Evolutionary conservation across 53 echinoderm and acorn worm genomes (phyloP).

Genomic region (Arbacia lixula): DNA sequence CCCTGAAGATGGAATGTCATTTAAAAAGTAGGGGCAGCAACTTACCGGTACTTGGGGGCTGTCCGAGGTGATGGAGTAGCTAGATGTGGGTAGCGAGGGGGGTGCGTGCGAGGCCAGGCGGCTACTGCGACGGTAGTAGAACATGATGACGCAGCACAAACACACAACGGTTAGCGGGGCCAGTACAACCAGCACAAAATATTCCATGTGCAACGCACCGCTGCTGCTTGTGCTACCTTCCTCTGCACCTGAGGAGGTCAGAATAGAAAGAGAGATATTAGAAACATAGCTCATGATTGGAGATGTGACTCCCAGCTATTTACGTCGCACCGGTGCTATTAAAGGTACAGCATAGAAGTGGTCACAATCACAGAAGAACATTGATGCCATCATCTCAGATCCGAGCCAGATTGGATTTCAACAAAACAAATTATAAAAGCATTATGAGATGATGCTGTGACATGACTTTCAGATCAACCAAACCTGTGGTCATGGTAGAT

Average conservation of each 20-base stretch:
- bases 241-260: not conserved
- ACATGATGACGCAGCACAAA: conserved; percentile 87
- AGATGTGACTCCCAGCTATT: no score
- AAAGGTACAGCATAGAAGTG: no score
- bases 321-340: no score
- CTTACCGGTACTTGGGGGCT: conserved; percentile 41
- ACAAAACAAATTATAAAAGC: no score
- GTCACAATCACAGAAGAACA: no score
- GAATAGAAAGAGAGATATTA: not conserved
- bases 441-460: no score
- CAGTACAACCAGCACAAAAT: conserved; percentile 76
- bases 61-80: conserved; percentile 39
- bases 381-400: no score
- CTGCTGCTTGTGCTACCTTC: conserved; percentile 37
- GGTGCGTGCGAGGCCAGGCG: conserved; percentile 38
- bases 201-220: conserved; percentile 60
- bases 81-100: conserved; percentile 32
- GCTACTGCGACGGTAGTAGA: conserved; percentile 68
- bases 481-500: no score
- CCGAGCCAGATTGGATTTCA: no score
- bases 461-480: no score
- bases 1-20: not conserved
- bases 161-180: conserved; percentile 88
- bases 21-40: not conserved
- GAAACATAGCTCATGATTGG: no score